Evolutionary conservation across 2,797 vertebrate genomes (phyloP).

Genomic region (Hylomyscus alleni): DNA sequence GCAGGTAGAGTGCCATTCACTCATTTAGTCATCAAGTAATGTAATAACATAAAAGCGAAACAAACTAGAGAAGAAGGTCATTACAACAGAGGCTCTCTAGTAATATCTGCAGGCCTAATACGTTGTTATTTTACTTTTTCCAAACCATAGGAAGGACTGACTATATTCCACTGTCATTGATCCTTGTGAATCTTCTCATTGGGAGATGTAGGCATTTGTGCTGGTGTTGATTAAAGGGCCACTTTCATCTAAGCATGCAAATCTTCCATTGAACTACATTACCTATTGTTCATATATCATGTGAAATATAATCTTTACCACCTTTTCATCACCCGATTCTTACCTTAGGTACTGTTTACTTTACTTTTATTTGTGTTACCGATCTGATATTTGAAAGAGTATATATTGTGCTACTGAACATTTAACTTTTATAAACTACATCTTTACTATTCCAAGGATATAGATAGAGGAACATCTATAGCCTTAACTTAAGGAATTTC

Average conservation of each 20-base stretch:
- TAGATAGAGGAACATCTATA: background rate
- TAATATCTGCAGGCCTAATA: fast-evolving
- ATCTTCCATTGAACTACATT: background rate
- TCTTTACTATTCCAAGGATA: background rate
- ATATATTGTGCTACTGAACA: background rate
- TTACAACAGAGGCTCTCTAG: background rate
- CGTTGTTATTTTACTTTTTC: no score
- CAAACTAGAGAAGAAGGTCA: background rate
- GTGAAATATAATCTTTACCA: background rate
- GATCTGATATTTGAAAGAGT: background rate
- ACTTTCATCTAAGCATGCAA: background rate
- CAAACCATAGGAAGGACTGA: fast-evolving
- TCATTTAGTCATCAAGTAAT: background rate
- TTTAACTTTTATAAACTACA: background rate
- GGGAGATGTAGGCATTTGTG: background rate
- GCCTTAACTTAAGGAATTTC: background rate
- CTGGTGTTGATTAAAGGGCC: background rate
- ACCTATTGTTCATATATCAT: background rate
- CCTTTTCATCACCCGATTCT: background rate
- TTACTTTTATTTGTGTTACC: background rate
- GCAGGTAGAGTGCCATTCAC: fast-evolving
- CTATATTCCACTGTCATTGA: background rate
- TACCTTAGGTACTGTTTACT: background rate
- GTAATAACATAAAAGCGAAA: background rate
- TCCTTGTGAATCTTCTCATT: background rate